A percentile compares a stretch with the other conserved stretches of the same genome.
phyloP scores from a whole-genome alignment of 2,113 vertebrate species.

The Takifugu flavidus region DNA sequence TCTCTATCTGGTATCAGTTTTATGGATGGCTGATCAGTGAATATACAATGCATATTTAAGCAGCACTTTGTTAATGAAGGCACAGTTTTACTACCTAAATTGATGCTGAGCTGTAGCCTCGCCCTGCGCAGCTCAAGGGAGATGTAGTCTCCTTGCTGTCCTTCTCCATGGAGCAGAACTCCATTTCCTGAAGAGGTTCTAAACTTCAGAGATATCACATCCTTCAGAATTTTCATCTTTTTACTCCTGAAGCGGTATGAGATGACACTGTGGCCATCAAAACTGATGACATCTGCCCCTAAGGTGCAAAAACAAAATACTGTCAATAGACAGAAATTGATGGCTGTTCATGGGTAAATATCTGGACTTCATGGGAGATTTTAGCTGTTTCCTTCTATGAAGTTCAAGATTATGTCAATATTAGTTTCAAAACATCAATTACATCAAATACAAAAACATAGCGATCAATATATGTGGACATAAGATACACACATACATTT shows the following conservation, averaged over 20 bases:
- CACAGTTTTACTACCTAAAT: slow-evolving; percentile 78
- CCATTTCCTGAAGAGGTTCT: slow-evolving; percentile 86
- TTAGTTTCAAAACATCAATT: too few relatives aligned
- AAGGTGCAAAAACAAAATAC: slow-evolving; percentile 9
- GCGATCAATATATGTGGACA: too few relatives aligned
- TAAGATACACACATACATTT: too few relatives aligned
- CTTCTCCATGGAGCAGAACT: slow-evolving; percentile 90
- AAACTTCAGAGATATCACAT: slow-evolving; percentile 90
- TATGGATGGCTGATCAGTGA: too few relatives aligned
- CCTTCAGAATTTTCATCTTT: slow-evolving; percentile 92
- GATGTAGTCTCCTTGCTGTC: slow-evolving; percentile 97
- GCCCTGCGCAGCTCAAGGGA: slow-evolving; percentile 87
- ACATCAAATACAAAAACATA: too few relatives aligned
- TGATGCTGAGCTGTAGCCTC: slow-evolving; percentile 86
- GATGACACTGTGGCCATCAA: slow-evolving; percentile 89
- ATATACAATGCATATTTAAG: too few relatives aligned
- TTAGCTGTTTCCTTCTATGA: too few relatives aligned
- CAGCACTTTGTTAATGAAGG: too few relatives aligned
- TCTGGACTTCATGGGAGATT: too few relatives aligned
- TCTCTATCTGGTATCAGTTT: too few relatives aligned
- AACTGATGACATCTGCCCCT: slow-evolving; percentile 95
- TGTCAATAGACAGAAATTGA: background rate
- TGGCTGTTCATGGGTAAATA: background rate
- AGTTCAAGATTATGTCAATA: too few relatives aligned
- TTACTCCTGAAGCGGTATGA: slow-evolving; percentile 92